phyloP scores from a whole-genome alignment of 2,113 vertebrate genomes.

The Sorex fumeus region DNA sequence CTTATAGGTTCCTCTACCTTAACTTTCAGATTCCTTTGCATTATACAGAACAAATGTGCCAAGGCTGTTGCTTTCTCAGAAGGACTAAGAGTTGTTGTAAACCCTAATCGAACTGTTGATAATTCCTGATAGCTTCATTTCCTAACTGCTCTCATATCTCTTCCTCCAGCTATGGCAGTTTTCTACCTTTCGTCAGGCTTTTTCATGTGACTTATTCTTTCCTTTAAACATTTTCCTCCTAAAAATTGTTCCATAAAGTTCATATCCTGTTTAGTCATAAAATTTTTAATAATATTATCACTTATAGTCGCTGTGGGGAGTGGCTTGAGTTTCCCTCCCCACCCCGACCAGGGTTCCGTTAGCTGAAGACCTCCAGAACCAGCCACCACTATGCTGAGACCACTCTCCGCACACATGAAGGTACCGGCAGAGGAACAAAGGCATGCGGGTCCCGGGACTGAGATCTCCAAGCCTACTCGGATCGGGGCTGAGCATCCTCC shows the following conservation, averaged over 20 bases:
- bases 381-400: too few species aligned
- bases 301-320: too few species aligned
- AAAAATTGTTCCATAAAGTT: slow-evolving; percentile 24
- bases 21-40: not conserved
- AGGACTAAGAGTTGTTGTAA: not conserved
- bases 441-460: too few species aligned
- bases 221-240: slow-evolving; percentile 4
- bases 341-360: too few species aligned
- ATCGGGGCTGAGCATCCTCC: too few species aligned
- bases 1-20: not conserved
- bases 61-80: not conserved
- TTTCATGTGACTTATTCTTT: not conserved
- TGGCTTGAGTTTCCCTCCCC: too few species aligned
- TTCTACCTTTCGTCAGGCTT: not conserved
- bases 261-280: not conserved
- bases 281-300: not conserved
- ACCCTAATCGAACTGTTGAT: not conserved
- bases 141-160: not conserved
- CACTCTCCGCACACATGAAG: too few species aligned
- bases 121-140: not conserved
- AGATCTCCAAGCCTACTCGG: too few species aligned
- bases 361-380: too few species aligned
- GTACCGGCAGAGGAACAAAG: too few species aligned
- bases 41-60: not conserved
- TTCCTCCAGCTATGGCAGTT: not conserved